Base-by-base conservation (phyloP, 2,113 vertebrate species). In the Tringa solitaria region DNA sequence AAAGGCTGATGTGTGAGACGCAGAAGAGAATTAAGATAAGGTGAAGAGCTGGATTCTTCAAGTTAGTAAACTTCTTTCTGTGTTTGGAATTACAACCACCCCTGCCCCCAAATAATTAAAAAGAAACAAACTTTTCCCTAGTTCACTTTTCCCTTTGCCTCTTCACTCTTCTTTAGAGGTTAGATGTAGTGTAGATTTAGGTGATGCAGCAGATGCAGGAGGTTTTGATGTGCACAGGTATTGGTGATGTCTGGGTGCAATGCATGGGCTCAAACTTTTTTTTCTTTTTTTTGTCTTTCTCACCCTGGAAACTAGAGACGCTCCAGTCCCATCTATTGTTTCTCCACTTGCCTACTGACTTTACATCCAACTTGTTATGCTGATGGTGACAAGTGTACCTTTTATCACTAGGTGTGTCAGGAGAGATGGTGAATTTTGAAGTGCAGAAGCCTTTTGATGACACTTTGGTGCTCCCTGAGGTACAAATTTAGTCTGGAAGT, bases 361-460 rank as follows among this genome's bases (percentile, higher is more conserved):
- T 87, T 54, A 57, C 28, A 5, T 76, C 43, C 45, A 57, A 30
- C 39, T 50, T 0, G 0, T 73, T 69, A 33, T 43, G 8, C 68
- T 86, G 35, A 35, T 56, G 53, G 26, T 96, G 67, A 94, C 48
- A 51, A 53, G 11, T 37, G 24, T 90, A 15, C 56, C 8, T 89
- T 95, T 89, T 88, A 32, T 93, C 43, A 45, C 69, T 51, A 97
- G 96, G 80, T 84, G 15, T 79, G 23, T 67, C 76, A 33, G 77
- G 45, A 81, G 43, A 79, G 46, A 39, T 35, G 46, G 35, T 41
- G 91, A 80, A 65, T 69, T 59, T 65, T 57, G 61, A 64, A 80
- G n/a, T 5, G 15, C 86, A 83, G 2, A 91, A 72, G n/a, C 59
- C 69, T 45, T 75, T 80, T 70, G 93, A 41, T 53, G 80, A 91